Evolutionary conservation across 2,113 vertebrate species (phyloP), one percentile per base, ranked within the genome.

Genomic region (Tyrannus savana): DNA sequence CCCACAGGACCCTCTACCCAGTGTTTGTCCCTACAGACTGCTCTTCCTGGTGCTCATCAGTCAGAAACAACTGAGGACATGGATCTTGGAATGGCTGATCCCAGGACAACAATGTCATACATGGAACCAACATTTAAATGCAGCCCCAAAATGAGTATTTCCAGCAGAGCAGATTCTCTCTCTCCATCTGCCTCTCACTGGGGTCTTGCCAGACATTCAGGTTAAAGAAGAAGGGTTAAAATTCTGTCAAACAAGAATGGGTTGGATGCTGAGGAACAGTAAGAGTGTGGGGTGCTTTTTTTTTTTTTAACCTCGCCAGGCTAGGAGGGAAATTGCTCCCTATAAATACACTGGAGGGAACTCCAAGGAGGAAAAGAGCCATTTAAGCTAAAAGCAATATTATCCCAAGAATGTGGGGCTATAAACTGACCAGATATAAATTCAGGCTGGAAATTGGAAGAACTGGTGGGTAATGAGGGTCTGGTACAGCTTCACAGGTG

Each of bases 351-450:
- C 37, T 17, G 10, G 24, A 79, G 64, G 71, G 68, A 88, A 46
- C 31, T 87, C 58, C 63, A 69, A 52, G 79, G n/a, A 90, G 15
- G 63, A 75, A 46, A 53, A 89, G 55, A 85, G 24, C 25, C 50
- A 37, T 89, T 90, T 86, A 86, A 92, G 52, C 76, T 92, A 92
- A 95, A 94, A 84, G 89, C 68, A 90, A 58, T 86, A 87, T 95
- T 96, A 92, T 79, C 80, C 73, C 79, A 92, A 56, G 75, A 74
- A 73, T 69, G 60, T 71, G 76, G 49, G 67, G n/a, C 91, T 66
- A 23, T 80, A 95, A 92, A 92, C 53, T 91, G 84, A 86, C 86
- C 76, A 84, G 67, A 60, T 46, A 86, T 86, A 90, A 89, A 94
- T 92, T 89, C 53, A 30, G 50, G 35, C 14, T 74, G 59, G 68